Base-by-base conservation (phyloP, 2,797 vertebrate genomes). In the Cyprinodon diabolis region DNA sequence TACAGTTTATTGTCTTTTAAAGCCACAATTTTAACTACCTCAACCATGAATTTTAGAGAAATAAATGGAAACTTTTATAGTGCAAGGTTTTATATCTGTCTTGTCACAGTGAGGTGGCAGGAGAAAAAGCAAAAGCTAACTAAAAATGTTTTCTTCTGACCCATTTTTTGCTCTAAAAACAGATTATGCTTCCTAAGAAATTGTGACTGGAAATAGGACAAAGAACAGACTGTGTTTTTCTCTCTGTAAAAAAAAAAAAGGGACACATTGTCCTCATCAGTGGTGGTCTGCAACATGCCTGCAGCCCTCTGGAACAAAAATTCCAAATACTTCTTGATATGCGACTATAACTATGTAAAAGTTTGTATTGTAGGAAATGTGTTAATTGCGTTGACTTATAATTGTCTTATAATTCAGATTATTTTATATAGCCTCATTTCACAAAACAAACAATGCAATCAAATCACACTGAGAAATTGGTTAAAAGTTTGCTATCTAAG, bases 71-170 rank as follows among this genome's bases (percentile, higher is more conserved):
- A 72, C 56, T 51, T 69, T 85, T 86, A 43, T 76, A 78, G 71
- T 79, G 77, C 65, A 69, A 76, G 56, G 73, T 48, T 75, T 69
- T 82, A 54, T 83, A 71, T 72, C 10, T 55, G 71, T 74, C 66
- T 68, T 48, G 51, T 47, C n/a, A 65, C 62, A 70, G 56, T 67
- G 11, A 56, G 58, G 74, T 58, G 45, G 19, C 43, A 35, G 1
- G 49, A 54, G 49, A 71, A 60, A 74, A 76, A 75, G 77, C 68
- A 72, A n/a, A 51, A 77, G 62, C 60, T 66, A 79, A 66, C 68
- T 68, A 54, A 69, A 74, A 55, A 51, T 66, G 65, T 65, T 68
- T 77, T 58, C 51, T 57, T 37, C 48, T 35, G 23, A 66, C 47
- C 19, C 74, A 49, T 70, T 51, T 12, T 58, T n/a, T 9, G 3